Base-by-base conservation (phyloP, 2,888 invertebrate genomes). In the Lissocephala sabroskyi region DNA sequence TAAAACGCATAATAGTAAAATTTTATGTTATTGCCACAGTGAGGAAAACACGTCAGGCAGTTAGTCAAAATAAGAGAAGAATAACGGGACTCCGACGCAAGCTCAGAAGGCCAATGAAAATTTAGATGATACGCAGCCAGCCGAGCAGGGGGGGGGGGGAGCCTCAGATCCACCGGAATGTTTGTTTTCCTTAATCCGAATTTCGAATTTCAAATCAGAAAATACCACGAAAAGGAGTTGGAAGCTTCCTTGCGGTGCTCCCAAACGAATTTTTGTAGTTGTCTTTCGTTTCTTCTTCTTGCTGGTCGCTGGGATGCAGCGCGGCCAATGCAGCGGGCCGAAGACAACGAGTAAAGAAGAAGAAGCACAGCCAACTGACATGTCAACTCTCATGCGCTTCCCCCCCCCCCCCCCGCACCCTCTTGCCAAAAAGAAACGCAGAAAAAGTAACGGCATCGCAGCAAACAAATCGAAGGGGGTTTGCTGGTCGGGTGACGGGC, bases 1-100 rank as follows among this genome's bases (percentile, higher is more conserved):
- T 79, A 76, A 79, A 79, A 70, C 75, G 76, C 81, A 80, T 81
- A 78, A 80, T 73, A 79, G 76, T 80, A 79, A 81, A 80, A 80
- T 81, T 80, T 80, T 80, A 81, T 79, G 80, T 76, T 80, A 80
- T 78, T 74, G 59, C 71, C 66, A 67, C 65, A 61, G 62, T 66
- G 66, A 71, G 62, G 68, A 65, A 74, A 79, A 79, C 79, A 79
- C 79, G 68, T 80, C 80, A 79, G 75, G 71, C 70, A 73, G 74
- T 73, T 76, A 75, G 74, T 70, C 74, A 74, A 77, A 41, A 40
- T 11, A 40, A 19, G 42, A 32, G 10, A 19, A 32, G 16, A 13
- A 16, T 14, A 26, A 29, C 37, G 40, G 33, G 28, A 35, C 40
- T 37, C 33, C n/a, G n/a, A 13, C 17, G 47, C 45, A 33, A 52